phyloP scores from a whole-genome alignment of 2,113 vertebrate species.

The Cariama cristata region DNA sequence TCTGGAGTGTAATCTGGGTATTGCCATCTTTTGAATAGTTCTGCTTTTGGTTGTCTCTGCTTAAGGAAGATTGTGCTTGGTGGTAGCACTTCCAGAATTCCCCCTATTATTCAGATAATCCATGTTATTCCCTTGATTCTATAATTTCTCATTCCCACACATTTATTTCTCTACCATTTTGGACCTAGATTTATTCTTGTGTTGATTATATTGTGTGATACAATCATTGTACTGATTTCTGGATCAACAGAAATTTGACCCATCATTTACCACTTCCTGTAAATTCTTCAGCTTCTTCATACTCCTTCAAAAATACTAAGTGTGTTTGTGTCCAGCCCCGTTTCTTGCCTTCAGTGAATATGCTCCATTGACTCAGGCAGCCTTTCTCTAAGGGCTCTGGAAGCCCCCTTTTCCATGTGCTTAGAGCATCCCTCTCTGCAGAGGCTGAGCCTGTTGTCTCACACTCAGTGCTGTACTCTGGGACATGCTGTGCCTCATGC shows the following conservation, averaged over 20 bases:
- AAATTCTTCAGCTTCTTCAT: not conserved
- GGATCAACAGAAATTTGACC: not conserved
- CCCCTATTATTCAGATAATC: not conserved
- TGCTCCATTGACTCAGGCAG: not conserved
- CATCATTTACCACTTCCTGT: not conserved
- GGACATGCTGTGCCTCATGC: not conserved
- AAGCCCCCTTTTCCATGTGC: not conserved
- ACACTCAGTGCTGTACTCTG: not conserved
- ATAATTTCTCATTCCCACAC: not conserved
- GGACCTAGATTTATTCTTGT: not conserved
- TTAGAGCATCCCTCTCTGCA: not conserved
- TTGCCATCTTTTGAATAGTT: not conserved
- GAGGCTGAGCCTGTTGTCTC: not conserved
- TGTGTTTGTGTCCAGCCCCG: not conserved
- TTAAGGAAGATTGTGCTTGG: not conserved
- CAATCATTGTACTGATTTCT: not conserved
- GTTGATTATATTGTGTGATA: not conserved
- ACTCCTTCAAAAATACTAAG: not conserved
- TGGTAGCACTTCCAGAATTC: not conserved
- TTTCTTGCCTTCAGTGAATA: not conserved
- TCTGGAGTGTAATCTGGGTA: not conserved
- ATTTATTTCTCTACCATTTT: not conserved
- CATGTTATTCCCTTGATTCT: not conserved
- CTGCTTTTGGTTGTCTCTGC: not conserved
- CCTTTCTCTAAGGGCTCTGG: not conserved